phyloP scores from a whole-genome alignment of 2,797 vertebrate genomes.

The Falco rusticolus region DNA sequence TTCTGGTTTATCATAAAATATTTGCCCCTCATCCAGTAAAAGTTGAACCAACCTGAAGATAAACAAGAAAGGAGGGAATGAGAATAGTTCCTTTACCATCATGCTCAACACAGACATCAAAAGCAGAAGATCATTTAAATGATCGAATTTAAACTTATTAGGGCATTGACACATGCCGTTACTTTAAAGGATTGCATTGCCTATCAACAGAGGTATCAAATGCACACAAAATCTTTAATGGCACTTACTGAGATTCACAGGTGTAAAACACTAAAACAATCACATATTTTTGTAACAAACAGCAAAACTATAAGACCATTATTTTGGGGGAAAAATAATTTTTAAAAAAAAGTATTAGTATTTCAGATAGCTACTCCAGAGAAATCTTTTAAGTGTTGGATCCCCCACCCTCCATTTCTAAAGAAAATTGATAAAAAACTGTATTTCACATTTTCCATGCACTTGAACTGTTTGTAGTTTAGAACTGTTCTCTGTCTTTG shows the following conservation, averaged over 20 bases:
- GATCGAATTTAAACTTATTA: neutral
- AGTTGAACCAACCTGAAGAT: neutral
- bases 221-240: neutral
- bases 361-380: neutral
- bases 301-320: neutral
- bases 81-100: neutral
- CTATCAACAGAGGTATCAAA: neutral
- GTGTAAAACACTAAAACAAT: neutral
- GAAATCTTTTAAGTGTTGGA: neutral
- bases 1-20: slow-evolving; percentile 21
- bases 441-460: neutral
- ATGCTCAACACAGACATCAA: neutral
- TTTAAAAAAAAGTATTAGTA: neutral
- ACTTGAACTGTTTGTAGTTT: neutral
- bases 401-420: neutral
- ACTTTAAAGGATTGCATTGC: neutral
- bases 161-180: fast-evolving
- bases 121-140: neutral
- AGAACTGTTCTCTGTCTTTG: neutral
- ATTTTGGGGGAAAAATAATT: neutral
- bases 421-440: neutral
- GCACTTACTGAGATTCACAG: neutral
- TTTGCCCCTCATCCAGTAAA: neutral
- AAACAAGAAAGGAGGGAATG: neutral
- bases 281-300: neutral